Evolutionary conservation across 2,797 vertebrate species (phyloP), one percentile per base, ranked within the genome.

Genomic region (Clamator glandarius): DNA sequence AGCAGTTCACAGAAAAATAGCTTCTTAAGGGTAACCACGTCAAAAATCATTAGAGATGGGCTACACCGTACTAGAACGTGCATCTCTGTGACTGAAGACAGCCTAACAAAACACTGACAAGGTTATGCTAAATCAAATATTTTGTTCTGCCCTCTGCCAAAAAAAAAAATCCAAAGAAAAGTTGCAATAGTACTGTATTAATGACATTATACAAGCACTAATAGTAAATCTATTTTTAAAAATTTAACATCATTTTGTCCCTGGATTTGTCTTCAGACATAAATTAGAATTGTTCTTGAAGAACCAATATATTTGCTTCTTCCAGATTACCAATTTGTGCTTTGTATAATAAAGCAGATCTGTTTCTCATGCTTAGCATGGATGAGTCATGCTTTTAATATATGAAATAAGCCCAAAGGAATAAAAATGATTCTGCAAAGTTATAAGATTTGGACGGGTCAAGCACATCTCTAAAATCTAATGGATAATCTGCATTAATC

Each of bases 1-100:
- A 70, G 81, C 73, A 90, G 73, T 86, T 90, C 85, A 81, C 52
- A 95, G 85, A 93, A 91, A 95, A 96, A 95, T n/a, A 89, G 58
- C 52, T 76, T 91, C 80, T 91, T 73, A 70, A 62, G 44, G 63
- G 79, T 75, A 87, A 89, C 54, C 54, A 70, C 75, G 92, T 86
- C 73, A 84, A 84, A 96, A 94, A 91, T 94, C 76, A 75, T 92
- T 96, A 84, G 58, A 83, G 64, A 50, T 2, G 0, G 48, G 35
- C 55, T 28, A 50, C 36, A 41, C 14, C 9, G 6, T 13, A 5
- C 14, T 25, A 69, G 61, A 28, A 14, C 5, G 21, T 2, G 15
- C 52, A 20, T 44, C 67, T 64, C 36, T 4, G 3, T 59, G 79
- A 84, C 48, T 88, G 88, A 78, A 84, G 84, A 44, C 66, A 93